Base-by-base conservation (phyloP, 92 coral and sea anemone species). In the Galaxea fascicularis region DNA sequence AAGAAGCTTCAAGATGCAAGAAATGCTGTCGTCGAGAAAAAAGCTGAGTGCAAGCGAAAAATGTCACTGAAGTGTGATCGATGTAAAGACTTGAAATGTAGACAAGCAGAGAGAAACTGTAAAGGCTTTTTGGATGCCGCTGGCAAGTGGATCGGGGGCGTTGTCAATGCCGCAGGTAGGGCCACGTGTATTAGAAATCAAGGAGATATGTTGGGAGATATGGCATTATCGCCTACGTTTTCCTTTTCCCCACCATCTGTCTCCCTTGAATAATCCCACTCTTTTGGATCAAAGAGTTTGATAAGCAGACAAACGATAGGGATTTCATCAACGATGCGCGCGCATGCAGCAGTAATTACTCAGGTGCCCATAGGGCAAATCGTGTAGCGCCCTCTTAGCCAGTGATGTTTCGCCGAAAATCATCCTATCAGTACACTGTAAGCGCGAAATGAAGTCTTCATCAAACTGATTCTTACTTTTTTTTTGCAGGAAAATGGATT, bases 101-200 rank as follows among this genome's bases (percentile, higher is more conserved):
- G 78, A 24, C 93, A 94, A 78, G 99, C 99, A 4, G 92, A 87
- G 85, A 82, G 91, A 5, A 89, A 91, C 69, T 97, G 99, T 45
- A 97, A 97, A 74, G 97, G 95, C 0, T 96, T 95, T 57, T 82
- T 97, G 88, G 94, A 97, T 76, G 73, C 78, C 29, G 93, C 90
- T 52, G 99, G 98, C 6, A 93, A 94, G 65, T 97, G 99, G 99
- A 89, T 97, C 16, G 99, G 98, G 22, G 98, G 96, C 49, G 96
- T 90, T 0, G 87, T 96, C 35, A 85, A 94, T 71, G 89, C 91
- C 4, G 98, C 85, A 59, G 98, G 98, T 94, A 35, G 24, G 71
- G 13, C n/a, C 8, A 67, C 18, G n/a, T 28, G 18, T 28, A 10
- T 63, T 28, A 8, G 20, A 65, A 65, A 28, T 14, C 29, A n/a